Base-by-base conservation (phyloP, 2,888 invertebrate species). In the Chrysotoxum bicinctum region DNA sequence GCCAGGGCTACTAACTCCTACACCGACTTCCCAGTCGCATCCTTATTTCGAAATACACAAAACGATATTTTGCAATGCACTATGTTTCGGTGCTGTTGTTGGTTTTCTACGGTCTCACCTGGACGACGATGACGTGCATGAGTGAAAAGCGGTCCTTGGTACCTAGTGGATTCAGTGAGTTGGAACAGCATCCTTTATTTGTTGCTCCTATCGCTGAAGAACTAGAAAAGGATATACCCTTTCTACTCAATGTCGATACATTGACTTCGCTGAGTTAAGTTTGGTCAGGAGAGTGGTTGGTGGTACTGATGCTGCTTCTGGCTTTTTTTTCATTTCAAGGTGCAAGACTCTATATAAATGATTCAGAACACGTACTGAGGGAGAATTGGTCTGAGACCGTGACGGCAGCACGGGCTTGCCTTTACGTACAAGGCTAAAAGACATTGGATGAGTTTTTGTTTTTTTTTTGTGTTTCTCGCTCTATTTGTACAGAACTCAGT, bases 101-200 rank as follows among this genome's bases (percentile, higher is more conserved):
- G 52, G 56, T 40, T 58, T 32, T 45, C 35, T 72, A 60, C 50
- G 70, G 75, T 74, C 74, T 74, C 75, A 75, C 84, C 74, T 80
- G 80, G 80, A 43, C 79, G 79, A 80, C 52, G 81, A 81, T 76
- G 74, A 81, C 26, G 76, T 85, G 81, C 83, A 83, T 76, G 76
- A 76, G 75, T 70, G 76, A 76, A 85, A 73, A 74, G 69, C 74
- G 52, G 62, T 73, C 68, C 72, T 76, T 73, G 52, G 43, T 72
- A 58, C 32, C 32, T 56, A 72, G 64, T 64, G 64, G 56, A 30
- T 75, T 54, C 70, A 76, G 45, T 72, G 80, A 80, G 40, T 58
- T 58, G 75, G 64, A 79, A 80, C 83, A 72, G 70, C 54, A 48
- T 73, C 50, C 68, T 62, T 62, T 81, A 81, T 81, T 77, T 85